These are phyloP conservation scores for Amblyopsis hoosieri DNA, from an alignment of 2,797 vertebrate species.

Conservation along the genomic window DNA sequence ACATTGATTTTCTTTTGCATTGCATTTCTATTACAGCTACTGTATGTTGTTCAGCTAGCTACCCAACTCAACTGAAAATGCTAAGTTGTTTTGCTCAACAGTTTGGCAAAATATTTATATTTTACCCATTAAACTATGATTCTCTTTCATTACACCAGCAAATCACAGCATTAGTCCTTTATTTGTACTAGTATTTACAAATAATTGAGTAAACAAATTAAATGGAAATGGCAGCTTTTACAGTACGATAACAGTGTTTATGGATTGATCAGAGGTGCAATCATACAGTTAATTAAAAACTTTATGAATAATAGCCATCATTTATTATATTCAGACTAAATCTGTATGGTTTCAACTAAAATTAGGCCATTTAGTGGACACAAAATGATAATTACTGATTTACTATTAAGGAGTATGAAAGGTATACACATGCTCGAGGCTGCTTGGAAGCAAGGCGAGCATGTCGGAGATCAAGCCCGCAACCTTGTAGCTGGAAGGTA, in stretches of 20 bases:
- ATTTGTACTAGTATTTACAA: too few relatives aligned
- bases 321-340: constrained; percentile 20
- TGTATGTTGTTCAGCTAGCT: constrained; percentile 8
- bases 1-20: neutral
- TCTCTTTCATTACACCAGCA: too few relatives aligned
- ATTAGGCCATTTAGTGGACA: constrained; percentile 1
- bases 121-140: too few relatives aligned
- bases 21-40: constrained; percentile 15
- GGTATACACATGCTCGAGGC: constrained; percentile 3
- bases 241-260: constrained; percentile 26
- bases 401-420: too few relatives aligned
- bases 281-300: constrained; percentile 26
- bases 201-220: too few relatives aligned
- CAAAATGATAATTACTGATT: too few relatives aligned
- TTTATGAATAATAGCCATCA: constrained; percentile 32
- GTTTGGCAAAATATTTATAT: neutral
- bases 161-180: too few relatives aligned
- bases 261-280: constrained; percentile 41
- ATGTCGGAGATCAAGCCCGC: neutral
- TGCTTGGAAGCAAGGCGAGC: neutral
- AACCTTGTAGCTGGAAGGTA: constrained; percentile 1
- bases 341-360: constrained; percentile 6
- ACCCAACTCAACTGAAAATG: constrained; percentile 8
- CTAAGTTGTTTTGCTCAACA: too few relatives aligned
- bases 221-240: too few relatives aligned